phyloP scores from a whole-genome alignment of 2,888 invertebrate genomes.

The Eupithecia insigniata region DNA sequence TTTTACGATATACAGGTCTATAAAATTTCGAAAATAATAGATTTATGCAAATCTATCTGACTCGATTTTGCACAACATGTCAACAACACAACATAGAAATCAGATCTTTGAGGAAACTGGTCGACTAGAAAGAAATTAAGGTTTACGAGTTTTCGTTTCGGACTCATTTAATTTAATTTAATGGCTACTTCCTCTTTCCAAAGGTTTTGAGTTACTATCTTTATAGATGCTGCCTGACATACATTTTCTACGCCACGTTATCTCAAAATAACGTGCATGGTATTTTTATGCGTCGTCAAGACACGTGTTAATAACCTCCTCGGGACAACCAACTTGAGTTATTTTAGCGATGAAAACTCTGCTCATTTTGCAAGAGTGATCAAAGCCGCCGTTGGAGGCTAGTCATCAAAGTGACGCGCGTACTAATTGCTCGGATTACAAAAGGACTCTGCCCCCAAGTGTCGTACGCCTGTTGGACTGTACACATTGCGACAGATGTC shows the following conservation, averaged over 20 bases:
- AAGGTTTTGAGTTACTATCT: slow-evolving; percentile 61
- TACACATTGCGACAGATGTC: slow-evolving; percentile 48
- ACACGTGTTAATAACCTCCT: slow-evolving; percentile 71
- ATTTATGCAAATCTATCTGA: slow-evolving; percentile 29
- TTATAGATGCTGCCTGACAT: slow-evolving; percentile 70
- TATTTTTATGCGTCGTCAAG: slow-evolving; percentile 42
- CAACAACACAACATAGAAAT: slow-evolving; percentile 32
- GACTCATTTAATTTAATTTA: slow-evolving; percentile 64
- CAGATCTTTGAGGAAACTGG: slow-evolving; percentile 44
- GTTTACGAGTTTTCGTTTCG: slow-evolving; percentile 57
- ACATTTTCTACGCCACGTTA: slow-evolving; percentile 56
- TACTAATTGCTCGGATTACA: slow-evolving; percentile 76
- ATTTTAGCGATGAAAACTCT: slow-evolving; percentile 69
- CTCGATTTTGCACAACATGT: slow-evolving; percentile 31
- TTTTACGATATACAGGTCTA: slow-evolving; percentile 17
- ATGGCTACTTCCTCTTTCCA: slow-evolving; percentile 63
- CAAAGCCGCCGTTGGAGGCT: slow-evolving; percentile 65
- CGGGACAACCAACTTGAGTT: slow-evolving; percentile 57
- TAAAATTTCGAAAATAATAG: slow-evolving; percentile 26
- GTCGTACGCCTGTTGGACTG: slow-evolving; percentile 46
- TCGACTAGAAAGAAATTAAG: slow-evolving; percentile 50
- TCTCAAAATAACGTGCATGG: slow-evolving; percentile 59
- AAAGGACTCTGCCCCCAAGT: slow-evolving; percentile 55
- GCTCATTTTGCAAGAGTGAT: slow-evolving; percentile 71
- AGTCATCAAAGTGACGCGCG: slow-evolving; percentile 68